Percentiles rank a stretch among this genome's conserved stretches.
phyloP scores from a whole-genome alignment of 2,888 invertebrate species.

The Escarpia spicata region DNA sequence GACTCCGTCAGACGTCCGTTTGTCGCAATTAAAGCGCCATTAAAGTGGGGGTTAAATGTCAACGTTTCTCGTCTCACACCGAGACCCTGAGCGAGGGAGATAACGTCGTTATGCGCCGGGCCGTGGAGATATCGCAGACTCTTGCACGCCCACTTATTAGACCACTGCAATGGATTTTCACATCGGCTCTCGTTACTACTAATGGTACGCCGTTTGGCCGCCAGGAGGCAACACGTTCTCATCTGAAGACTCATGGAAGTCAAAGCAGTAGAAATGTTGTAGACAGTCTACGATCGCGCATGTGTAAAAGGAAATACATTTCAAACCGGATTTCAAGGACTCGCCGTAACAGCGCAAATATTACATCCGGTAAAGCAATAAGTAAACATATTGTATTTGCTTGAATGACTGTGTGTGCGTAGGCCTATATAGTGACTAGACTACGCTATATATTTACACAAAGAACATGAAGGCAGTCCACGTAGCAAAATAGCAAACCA shows the following conservation, averaged over 20 bases:
- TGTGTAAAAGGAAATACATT: background rate
- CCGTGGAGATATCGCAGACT: background rate
- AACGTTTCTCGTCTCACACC: background rate
- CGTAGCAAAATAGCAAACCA: background rate
- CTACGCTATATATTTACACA: background rate
- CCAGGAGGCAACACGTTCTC: background rate
- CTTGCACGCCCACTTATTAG: background rate
- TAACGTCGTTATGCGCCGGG: background rate
- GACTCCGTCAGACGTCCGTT: background rate
- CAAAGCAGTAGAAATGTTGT: background rate
- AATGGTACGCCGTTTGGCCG: background rate
- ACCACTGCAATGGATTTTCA: background rate
- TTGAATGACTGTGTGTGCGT: background rate
- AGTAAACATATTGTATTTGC: background rate
- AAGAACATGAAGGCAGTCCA: background rate
- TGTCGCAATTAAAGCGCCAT: background rate
- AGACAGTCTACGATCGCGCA: background rate
- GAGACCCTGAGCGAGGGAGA: background rate
- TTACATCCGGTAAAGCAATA: background rate
- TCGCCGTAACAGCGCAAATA: background rate
- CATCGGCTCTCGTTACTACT: background rate
- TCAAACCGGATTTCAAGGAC: background rate
- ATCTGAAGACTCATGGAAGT: background rate
- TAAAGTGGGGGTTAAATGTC: background rate
- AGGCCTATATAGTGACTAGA: background rate